phyloP scores from a whole-genome alignment of 1,140 invertebrate species.

The Drosophila busckii region DNA sequence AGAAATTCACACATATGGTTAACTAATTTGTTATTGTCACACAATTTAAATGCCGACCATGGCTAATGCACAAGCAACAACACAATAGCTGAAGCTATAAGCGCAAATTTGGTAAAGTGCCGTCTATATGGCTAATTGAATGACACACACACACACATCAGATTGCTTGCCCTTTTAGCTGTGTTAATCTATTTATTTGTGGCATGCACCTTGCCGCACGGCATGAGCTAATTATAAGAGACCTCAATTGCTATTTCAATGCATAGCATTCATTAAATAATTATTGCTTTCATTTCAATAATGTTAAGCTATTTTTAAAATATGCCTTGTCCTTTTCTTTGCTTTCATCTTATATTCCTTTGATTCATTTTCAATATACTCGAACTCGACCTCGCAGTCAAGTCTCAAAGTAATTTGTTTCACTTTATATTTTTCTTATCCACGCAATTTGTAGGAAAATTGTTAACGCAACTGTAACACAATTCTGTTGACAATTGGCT shows the following conservation, averaged over 20 bases:
- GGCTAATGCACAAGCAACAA: conserved; percentile 9
- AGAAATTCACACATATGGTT: conserved; percentile 35
- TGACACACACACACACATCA: no score
- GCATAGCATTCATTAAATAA: background rate
- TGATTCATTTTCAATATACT: no score
- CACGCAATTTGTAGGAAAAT: conserved; percentile 10
- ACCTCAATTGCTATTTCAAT: conserved; percentile 8
- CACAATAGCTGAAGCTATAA: conserved; percentile 13
- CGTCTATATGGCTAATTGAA: conserved; percentile 60
- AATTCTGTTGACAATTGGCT: conserved; percentile 23
- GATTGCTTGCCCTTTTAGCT: no score
- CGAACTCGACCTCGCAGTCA: no score
- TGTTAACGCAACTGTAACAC: conserved; percentile 33
- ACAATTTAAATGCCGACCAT: conserved; percentile 45
- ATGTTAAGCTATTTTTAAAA: background rate
- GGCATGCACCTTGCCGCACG: background rate
- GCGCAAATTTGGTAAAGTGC: conserved; percentile 45
- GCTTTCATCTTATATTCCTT: no score
- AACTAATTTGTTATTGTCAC: conserved; percentile 71
- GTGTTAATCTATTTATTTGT: conserved; percentile 27
- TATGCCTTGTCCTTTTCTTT: no score
- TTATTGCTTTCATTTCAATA: conserved; percentile 11
- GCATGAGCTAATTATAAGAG: no score
- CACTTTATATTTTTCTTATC: no score
- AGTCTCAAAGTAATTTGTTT: no score